phyloP scores from a whole-genome alignment of 2,797 vertebrate genomes.

The Poecilia wingei region DNA sequence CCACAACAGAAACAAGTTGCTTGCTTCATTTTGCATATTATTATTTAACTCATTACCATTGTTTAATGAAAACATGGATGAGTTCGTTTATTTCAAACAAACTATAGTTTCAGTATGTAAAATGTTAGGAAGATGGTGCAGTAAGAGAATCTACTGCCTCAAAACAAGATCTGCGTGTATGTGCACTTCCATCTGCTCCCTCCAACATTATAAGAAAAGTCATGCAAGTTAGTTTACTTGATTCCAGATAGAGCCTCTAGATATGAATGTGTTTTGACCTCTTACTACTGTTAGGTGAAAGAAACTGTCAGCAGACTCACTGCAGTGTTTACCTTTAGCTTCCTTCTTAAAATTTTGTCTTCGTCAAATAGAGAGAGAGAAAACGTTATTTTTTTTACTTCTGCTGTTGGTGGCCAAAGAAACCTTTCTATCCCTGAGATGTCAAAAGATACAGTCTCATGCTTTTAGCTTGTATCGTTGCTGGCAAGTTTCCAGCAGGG shows the following conservation, averaged over 20 bases:
- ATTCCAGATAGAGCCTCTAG: slow-evolving; percentile 1
- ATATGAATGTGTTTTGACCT: not conserved
- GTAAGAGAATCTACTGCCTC: not conserved
- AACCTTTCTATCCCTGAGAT: slow-evolving; percentile 2
- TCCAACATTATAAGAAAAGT: not conserved
- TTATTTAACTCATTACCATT: not conserved
- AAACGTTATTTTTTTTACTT: not conserved
- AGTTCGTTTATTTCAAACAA: not conserved
- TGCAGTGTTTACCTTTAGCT: slow-evolving; percentile 2
- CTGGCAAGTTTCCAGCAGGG: not conserved
- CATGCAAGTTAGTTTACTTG: not conserved
- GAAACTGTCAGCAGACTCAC: not conserved
- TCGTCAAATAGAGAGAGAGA: not conserved
- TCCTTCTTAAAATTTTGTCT: not conserved
- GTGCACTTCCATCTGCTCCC: not conserved
- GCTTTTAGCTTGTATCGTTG: not conserved
- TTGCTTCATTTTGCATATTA: not conserved
- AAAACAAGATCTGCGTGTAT: not conserved
- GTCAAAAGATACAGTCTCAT: not conserved
- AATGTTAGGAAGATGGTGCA: not conserved
- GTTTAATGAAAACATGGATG: not conserved
- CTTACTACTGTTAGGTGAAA: not conserved
- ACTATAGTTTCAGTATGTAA: not conserved
- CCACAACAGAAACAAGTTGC: not conserved
- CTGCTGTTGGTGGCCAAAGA: slow-evolving; percentile 21